Conservation (phyloP, 2,888 invertebrate genomes). For the Heterodera filipjevi region DNA sequence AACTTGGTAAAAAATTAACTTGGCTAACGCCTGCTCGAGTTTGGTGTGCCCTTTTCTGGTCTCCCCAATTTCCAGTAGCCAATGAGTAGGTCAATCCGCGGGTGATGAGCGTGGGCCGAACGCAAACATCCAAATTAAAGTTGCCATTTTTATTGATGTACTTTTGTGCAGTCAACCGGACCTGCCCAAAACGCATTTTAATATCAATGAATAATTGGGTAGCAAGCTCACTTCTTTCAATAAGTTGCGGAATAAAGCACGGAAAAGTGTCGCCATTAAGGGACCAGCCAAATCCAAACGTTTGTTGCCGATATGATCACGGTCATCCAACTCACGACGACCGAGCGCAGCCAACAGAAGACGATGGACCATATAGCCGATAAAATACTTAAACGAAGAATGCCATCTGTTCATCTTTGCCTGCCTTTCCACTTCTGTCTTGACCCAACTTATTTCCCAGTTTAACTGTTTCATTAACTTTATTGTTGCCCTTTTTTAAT, state of each 20-base stretch:
- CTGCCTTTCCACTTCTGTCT: too few species aligned
- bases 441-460: too few species aligned
- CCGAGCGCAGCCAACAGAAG: slow-evolving; percentile 89
- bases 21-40: slow-evolving; percentile 94
- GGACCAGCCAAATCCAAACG: slow-evolving; percentile 96
- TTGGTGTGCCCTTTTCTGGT: slow-evolving; percentile 99
- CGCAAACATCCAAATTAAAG: slow-evolving; percentile 85
- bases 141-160: slow-evolving; percentile 98
- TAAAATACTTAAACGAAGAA: slow-evolving; percentile 62
- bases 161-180: slow-evolving; percentile 96
- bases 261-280: slow-evolving; percentile 89
- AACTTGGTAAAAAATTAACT: slow-evolving; percentile 65
- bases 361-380: slow-evolving; percentile 94
- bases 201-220: background rate
- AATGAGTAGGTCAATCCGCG: slow-evolving; percentile 95
- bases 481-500: too few species aligned
- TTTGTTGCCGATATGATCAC: slow-evolving; percentile 99
- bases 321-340: slow-evolving; percentile 94
- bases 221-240: slow-evolving; percentile 58
- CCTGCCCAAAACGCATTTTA: too few species aligned
- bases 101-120: slow-evolving; percentile 90
- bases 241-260: slow-evolving; percentile 73
- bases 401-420: too few species aligned
- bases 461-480: too few species aligned
- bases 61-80: slow-evolving; percentile 99